Conservation (phyloP, 2,113 vertebrate species). For the Leucosticte australis region DNA sequence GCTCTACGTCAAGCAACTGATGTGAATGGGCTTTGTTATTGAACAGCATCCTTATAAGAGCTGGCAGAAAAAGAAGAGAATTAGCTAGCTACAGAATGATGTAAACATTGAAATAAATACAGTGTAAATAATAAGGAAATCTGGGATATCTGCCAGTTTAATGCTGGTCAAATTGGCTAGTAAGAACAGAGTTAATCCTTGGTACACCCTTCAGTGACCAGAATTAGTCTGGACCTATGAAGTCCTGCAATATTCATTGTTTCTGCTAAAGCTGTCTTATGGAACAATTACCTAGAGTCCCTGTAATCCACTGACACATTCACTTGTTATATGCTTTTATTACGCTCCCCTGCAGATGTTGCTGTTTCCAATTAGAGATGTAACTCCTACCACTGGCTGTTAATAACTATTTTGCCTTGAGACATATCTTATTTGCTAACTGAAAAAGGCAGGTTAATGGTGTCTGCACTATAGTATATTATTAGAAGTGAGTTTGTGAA, state of each 20-base stretch:
- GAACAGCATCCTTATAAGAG: constrained; percentile 6
- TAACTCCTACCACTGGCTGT: constrained; percentile 69
- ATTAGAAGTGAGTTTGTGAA: constrained; percentile 84
- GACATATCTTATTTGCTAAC: constrained; percentile 77
- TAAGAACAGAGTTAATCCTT: constrained; percentile 19
- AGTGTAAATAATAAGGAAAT: constrained; percentile 18
- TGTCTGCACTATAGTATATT: constrained; percentile 74
- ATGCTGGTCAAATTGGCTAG: neutral
- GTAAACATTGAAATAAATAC: constrained; percentile 28
- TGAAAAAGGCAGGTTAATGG: constrained; percentile 81
- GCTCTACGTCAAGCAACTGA: constrained; percentile 6
- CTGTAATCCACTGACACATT: constrained; percentile 24
- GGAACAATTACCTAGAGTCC: constrained; percentile 25
- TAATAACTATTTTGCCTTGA: constrained; percentile 78
- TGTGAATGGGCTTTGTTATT: constrained; percentile 16
- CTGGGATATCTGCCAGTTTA: constrained; percentile 29
- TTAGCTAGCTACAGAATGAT: neutral
- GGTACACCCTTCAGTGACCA: neutral
- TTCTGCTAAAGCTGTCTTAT: constrained; percentile 8
- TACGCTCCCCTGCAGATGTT: constrained; percentile 64
- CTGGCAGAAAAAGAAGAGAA: neutral
- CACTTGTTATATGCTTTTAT: constrained; percentile 55
- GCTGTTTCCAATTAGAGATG: constrained; percentile 81
- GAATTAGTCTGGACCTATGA: neutral
- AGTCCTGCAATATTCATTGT: constrained; percentile 19